Base-by-base conservation (phyloP, 2,888 invertebrate species). In the Nasonovia ribisnigri region DNA sequence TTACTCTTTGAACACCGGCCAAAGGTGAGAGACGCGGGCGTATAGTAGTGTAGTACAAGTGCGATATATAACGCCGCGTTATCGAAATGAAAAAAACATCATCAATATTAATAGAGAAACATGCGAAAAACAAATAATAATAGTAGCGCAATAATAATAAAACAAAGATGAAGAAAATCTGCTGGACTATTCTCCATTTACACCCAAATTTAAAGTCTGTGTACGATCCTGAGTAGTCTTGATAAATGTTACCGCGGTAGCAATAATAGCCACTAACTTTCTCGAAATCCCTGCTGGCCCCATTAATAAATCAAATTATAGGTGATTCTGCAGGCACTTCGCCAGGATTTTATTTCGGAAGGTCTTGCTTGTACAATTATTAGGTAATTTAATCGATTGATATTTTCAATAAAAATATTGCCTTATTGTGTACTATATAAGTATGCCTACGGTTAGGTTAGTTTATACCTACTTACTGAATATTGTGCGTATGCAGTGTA, bases 1-100 rank as follows among this genome's bases (percentile, higher is more conserved):
- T 67, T 67, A 67, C 60, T 67, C 60, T 67, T 67, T 67, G 60
- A 67, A 67, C 60, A 67, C n/a, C 60, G 60, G 60, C 60, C 60
- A 67, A 67, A 67, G 60, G 60, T 67, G 60, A n/a, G 60, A 67
- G 60, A 13, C 60, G 60, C 60, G 29, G 60, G 60, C n/a, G 60
- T 67, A 67, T 67, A 67, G 60, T n/a, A 67, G 4, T 13, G 60
- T n/a, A 4, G 60, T 67, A 67, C 11, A 67, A 67, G n/a, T 67
- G 60, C 6, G 60, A 26, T 1, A 26, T 26, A 26, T 26, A 57
- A 57, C 10, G 57, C 57, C 8, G 29, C 8, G 13, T n/a, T 67
- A 67, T 67, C n/a, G 60, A 67, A 67, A n/a, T 67, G 13, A n/a
- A 67, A n/a, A 67, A n/a, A 26, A 26, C 57, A 57, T 67, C 60